A percentile compares a stretch with the other conserved stretches of the same genome.
Conservation (phyloP, 2,888 invertebrate species). For the Petrolisthes manimaculis region DNA sequence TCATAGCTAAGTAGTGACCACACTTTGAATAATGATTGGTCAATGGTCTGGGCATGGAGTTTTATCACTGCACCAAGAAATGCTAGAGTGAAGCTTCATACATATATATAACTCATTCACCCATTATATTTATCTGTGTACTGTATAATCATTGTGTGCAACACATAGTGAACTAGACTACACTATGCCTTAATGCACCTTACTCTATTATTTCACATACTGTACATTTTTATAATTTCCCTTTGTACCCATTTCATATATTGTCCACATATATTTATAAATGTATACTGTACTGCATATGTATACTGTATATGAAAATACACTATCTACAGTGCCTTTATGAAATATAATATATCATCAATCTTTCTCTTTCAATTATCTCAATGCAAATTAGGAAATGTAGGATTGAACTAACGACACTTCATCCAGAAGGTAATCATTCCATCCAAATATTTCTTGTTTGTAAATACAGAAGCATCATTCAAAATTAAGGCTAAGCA, state of each 20-base stretch:
- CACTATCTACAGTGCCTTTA: too few relatives aligned
- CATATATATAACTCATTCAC: constrained; percentile 30
- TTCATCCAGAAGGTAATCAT: background rate
- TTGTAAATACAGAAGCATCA: background rate
- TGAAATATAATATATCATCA: too few relatives aligned
- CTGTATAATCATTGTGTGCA: constrained; percentile 37
- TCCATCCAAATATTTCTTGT: background rate
- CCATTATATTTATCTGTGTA: constrained; percentile 13
- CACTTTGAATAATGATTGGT: constrained; percentile 60
- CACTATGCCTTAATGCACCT: constrained; percentile 37
- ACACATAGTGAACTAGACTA: constrained; percentile 42
- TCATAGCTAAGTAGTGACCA: constrained; percentile 52
- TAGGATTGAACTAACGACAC: background rate
- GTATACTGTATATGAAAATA: too few relatives aligned
- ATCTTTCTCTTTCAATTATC: too few relatives aligned
- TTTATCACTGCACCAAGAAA: background rate
- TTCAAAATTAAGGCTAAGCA: constrained; percentile 15
- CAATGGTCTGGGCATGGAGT: constrained; percentile 45
- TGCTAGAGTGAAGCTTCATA: constrained; percentile 23
- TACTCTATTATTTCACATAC: constrained; percentile 32
- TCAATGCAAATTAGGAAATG: too few relatives aligned
- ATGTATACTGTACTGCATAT: too few relatives aligned
- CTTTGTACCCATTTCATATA: constrained; percentile 28
- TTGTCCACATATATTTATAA: too few relatives aligned
- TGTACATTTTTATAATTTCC: constrained; percentile 10